Base-by-base conservation (phyloP, 2,113 vertebrate species). In the Lampris megalopsis region DNA sequence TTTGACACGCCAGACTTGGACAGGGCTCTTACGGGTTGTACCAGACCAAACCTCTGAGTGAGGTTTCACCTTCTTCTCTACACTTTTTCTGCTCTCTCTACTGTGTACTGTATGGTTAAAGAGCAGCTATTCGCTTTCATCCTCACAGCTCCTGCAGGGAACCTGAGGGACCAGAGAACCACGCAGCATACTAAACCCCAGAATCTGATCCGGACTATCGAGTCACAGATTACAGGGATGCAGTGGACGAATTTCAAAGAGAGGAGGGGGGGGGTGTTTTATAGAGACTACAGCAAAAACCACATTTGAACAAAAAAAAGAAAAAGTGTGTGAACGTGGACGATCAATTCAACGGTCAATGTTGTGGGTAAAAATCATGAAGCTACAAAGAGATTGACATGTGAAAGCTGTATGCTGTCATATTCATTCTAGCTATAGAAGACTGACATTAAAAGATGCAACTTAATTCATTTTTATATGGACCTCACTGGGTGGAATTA, bases 111-210 rank as follows among this genome's bases (percentile, higher is more conserved):
- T 50, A 60, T n/a, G 38, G 56, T 69, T 75, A 41, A 71, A 63
- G 65, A 67, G 48, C 63, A 43, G 57, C 65, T 74, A 62, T 74
- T 65, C 36, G 59, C 3, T 72, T 41, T 80, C 72, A 71, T 69
- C 68, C 49, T 60, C 47, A 71, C 36, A 24, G 61, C 67, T 75
- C 66, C 54, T 80, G 67, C 64, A 77, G 53, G 66, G 75, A 53
- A 77, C 68, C 66, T 24, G 47, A 57, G 82, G 66, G 71, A 80
- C 6, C 47, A 64, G 71, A 83, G 73, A 76, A 76, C 81, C 79
- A 38, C 61, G 71, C 50, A 68, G 70, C 41, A 60, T 47, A 36
- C 35, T 48, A 54, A 70, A 82, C 66, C 63, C 58, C 64, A 38
- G 63, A 48, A 73, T 75, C 50, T 77, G 43, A 73, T 72, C 65